Evolutionary conservation across 2,888 invertebrate genomes (phyloP).

Genomic region (Limnephilus rhombicus): DNA sequence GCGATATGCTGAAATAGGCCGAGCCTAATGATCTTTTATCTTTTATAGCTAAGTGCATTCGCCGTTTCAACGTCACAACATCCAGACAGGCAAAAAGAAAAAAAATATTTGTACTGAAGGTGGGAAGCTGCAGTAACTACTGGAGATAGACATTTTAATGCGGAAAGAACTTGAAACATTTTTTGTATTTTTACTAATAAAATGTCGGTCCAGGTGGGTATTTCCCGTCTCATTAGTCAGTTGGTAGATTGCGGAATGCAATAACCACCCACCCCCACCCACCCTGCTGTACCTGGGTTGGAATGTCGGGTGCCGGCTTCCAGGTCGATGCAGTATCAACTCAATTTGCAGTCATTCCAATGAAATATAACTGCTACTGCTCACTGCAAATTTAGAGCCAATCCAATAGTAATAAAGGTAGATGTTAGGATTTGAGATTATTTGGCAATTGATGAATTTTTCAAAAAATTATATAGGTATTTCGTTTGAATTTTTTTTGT

Average conservation of each 20-base stretch:
- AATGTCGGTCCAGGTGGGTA: background rate
- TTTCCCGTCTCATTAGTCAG: background rate
- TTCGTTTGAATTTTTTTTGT: no score
- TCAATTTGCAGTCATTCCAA: conserved; percentile 48
- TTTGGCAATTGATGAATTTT: background rate
- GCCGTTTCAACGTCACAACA: background rate
- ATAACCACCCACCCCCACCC: background rate
- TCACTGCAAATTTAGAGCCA: background rate
- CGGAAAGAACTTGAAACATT: background rate
- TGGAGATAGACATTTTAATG: background rate
- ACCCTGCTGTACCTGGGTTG: background rate
- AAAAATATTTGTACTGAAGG: background rate
- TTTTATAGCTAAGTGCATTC: no score
- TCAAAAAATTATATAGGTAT: no score
- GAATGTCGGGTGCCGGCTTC: background rate
- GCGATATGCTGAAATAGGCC: no score
- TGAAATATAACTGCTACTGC: background rate
- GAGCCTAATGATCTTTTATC: no score
- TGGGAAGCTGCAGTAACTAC: background rate
- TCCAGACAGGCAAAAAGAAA: background rate
- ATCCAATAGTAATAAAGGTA: background rate
- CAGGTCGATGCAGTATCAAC: conserved; percentile 45
- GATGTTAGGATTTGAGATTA: background rate
- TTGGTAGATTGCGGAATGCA: background rate
- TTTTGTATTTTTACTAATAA: background rate